Percentiles rank a stretch among this genome's conserved stretches.
phyloP scores from a whole-genome alignment of 2,113 vertebrate genomes.

The Phaethon lepturus region DNA sequence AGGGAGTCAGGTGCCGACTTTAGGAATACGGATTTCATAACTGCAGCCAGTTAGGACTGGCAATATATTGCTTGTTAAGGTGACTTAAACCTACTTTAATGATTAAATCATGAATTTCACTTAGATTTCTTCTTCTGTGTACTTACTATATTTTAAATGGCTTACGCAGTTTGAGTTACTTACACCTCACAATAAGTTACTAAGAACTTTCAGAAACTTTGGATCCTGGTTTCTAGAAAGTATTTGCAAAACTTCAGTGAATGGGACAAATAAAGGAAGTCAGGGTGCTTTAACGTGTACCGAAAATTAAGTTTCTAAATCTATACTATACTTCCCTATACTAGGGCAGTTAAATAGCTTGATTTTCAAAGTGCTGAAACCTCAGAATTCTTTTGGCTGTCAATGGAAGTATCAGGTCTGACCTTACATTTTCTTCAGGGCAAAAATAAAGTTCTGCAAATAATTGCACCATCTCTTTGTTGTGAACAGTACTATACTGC shows the following conservation, averaged over 20 bases:
- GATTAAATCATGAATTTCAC: background rate
- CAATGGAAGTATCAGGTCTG: background rate
- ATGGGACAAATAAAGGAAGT: background rate
- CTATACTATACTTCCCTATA: background rate
- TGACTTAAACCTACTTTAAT: background rate
- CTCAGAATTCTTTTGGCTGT: background rate
- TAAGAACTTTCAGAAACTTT: background rate
- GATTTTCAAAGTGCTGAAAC: background rate
- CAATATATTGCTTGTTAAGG: background rate
- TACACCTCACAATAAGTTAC: background rate
- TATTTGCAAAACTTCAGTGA: background rate
- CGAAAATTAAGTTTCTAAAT: background rate
- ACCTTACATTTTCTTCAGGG: background rate
- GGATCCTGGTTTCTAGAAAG: background rate
- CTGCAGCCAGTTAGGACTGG: background rate
- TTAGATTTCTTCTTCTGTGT: background rate
- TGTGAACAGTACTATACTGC: slow-evolving; percentile 22
- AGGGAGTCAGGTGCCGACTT: background rate
- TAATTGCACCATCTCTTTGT: background rate
- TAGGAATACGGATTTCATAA: background rate
- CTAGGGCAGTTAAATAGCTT: background rate
- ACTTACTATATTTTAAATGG: background rate
- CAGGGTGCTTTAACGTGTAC: background rate
- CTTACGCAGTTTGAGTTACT: background rate
- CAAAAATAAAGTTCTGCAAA: slow-evolving; percentile 4